Conservation (phyloP, 2,113 vertebrate genomes). For the Nerophis lumbriciformis region DNA sequence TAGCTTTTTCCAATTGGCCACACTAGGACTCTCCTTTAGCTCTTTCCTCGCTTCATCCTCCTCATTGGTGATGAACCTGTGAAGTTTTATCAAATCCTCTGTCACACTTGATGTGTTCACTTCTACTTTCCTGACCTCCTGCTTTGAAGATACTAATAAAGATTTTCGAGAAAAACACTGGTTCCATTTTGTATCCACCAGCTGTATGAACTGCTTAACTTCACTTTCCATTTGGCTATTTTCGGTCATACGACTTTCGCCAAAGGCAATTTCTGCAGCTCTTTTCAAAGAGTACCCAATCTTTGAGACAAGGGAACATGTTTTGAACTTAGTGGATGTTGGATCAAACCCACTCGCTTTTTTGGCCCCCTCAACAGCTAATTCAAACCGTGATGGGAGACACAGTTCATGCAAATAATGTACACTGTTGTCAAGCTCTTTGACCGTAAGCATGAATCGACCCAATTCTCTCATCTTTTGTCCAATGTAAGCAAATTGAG, state of each 20-base stretch:
- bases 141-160: slow-evolving; percentile 30
- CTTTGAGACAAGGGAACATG: slow-evolving; percentile 55
- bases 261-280: slow-evolving; percentile 66
- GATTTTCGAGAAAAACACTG: slow-evolving; percentile 53
- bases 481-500: slow-evolving; percentile 64
- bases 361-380: slow-evolving; percentile 66
- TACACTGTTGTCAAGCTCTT: slow-evolving; percentile 54
- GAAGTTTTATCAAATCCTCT: slow-evolving; percentile 61
- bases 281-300: slow-evolving; percentile 64
- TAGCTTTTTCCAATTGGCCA: slow-evolving; percentile 63
- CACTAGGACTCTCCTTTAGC: slow-evolving; percentile 50
- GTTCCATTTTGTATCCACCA: slow-evolving; percentile 64
- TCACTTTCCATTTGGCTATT: slow-evolving; percentile 54
- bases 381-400: slow-evolving; percentile 53
- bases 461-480: slow-evolving; percentile 68
- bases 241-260: slow-evolving; percentile 64
- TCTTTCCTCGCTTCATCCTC: slow-evolving; percentile 54
- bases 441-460: slow-evolving; percentile 58
- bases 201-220: slow-evolving; percentile 59
- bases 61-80: slow-evolving; percentile 48
- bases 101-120: slow-evolving; percentile 55
- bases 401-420: slow-evolving; percentile 65
- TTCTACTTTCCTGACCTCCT: slow-evolving; percentile 45
- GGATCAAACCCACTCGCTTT: slow-evolving; percentile 58
- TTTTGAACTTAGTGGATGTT: slow-evolving; percentile 57